Evolutionary conservation across 2,888 invertebrate genomes (phyloP), one percentile per base, ranked within the genome.

Genomic region (Plemyria rubiginata): DNA sequence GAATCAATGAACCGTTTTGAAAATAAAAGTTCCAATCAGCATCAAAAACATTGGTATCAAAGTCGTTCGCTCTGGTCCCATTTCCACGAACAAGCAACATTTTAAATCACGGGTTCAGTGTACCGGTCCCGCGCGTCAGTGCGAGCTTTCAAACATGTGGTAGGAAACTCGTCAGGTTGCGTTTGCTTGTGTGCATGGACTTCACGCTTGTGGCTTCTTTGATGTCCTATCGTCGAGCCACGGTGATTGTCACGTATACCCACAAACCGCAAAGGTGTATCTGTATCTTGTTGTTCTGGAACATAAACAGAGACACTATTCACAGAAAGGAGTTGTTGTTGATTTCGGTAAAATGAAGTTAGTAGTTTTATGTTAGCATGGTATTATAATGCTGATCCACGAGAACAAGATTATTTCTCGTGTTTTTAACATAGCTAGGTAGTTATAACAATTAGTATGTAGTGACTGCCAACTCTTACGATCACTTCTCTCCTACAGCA

Each of bases 61-160:
- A 76, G 75, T 73, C 75, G 76, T 78, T 75, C 78, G 80, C 78
- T 78, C 74, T 75, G 75, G 80, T 80, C 81, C 80, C 83, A 80
- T 81, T 88, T 89, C 88, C 80, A 78, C 80, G 85, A 87, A 89
- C 77, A 75, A 76, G 76, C 78, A 81, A 79, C 85, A 81, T 85
- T 85, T 86, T 57, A 54, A 84, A 86, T 85, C 83, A 60, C 75
- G 81, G 80, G 88, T 88, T 88, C 89, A 87, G 80, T 87, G 88
- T 80, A 86, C 88, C 75, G 74, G 71, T 74, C 81, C 55, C 59
- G 52, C 51, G 36, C 36, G 50, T 13, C 15, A 49, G 59, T 60
- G 62, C 74, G 68, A 68, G 75, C 71, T 70, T 75, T 75, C 78
- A 79, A 78, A 80, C 80, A 82, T 78, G 56, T 68, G 66, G 38